Evolutionary conservation across 2,797 vertebrate genomes (phyloP).

Genomic region (Poeciliopsis paucimaculata): DNA sequence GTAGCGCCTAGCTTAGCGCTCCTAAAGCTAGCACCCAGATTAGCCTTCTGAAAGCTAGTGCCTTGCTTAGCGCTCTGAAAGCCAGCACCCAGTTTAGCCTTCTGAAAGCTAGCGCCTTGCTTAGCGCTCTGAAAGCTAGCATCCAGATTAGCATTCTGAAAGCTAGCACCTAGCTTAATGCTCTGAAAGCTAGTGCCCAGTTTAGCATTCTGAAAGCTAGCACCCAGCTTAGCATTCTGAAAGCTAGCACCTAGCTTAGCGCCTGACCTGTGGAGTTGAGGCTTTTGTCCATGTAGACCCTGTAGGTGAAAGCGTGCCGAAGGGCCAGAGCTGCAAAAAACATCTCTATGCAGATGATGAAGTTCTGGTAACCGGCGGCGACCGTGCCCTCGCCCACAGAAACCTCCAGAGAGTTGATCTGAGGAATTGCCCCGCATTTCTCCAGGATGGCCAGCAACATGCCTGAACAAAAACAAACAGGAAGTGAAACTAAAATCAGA

Average conservation of each 20-base stretch:
- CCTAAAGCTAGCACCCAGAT: no score
- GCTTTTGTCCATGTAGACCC: constrained; percentile 91
- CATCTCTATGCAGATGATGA: constrained; percentile 98
- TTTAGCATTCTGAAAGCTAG: no score
- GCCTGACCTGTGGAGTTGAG: constrained; percentile 89
- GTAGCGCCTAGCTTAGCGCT: neutral
- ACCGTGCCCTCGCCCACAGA: constrained; percentile 94
- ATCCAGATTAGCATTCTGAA: no score
- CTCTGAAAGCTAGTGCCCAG: no score
- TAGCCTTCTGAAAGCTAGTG: no score
- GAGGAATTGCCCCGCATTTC: constrained; percentile 95
- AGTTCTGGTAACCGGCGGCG: constrained; percentile 97
- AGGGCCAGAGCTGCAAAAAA: constrained; percentile 95
- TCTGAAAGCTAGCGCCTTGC: no score
- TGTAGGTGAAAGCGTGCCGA: constrained; percentile 94
- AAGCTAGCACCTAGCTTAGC: no score
- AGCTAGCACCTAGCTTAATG: no score
- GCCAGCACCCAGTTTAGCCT: no score
- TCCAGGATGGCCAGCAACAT: constrained; percentile 97
- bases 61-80: no score
- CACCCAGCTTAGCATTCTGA: no score
- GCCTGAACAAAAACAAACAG: constrained; percentile 71
- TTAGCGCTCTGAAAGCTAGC: no score
- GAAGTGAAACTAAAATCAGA: neutral
- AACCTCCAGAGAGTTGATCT: constrained; percentile 88